Evolutionary conservation across 2,797 vertebrate species (phyloP), one percentile per base, ranked within the genome.

Genomic region (Chiloscyllium punctatum): DNA sequence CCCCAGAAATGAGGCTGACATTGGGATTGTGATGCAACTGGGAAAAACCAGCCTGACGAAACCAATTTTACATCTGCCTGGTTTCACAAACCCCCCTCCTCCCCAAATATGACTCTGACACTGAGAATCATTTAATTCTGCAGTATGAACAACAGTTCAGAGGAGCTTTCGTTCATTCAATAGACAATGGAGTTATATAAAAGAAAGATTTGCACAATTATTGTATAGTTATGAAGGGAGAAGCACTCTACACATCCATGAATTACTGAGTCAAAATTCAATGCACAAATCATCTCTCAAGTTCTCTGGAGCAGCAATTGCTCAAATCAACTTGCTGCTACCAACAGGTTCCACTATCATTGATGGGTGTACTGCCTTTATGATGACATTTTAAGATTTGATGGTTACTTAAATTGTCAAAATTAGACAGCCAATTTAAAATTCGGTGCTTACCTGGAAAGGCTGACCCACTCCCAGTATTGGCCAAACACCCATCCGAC

Each of bases 361-460:
- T 42, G 42, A 3, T 21, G 9, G 42, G 2, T 9, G 21, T 25
- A 25, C 16, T 2, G 37, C 42, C 18, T 84, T 48, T 7, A 42
- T 37, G 3, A 27, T 21, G 3, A 27, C 21, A 37, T 23, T 68
- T 91, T 92, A 69, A 69, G n/a, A 69, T 37, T 42, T 42, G n/a
- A 62, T 23, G 37, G n/a, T 42, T n/a, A 92, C 42, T 23, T 91
- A 91, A 66, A 91, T 66, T 66, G 30, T 6, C n/a, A 42, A 23
- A 42, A 42, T 92, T 62, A 92, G 15, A 68, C 3, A 13, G 90
- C 33, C 42, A 16, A 66, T n/a, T 6, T 91, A 4, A 66, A 91
- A 66, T 23, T 68, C 62, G 23, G 27, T 74, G 96, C 97, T 96
- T 97, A 98, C 98, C 98, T 97, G 98, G 96, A n/a, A 48, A 98